phyloP scores from a whole-genome alignment of 2,797 vertebrate genomes.

The Lacerta agilis region DNA sequence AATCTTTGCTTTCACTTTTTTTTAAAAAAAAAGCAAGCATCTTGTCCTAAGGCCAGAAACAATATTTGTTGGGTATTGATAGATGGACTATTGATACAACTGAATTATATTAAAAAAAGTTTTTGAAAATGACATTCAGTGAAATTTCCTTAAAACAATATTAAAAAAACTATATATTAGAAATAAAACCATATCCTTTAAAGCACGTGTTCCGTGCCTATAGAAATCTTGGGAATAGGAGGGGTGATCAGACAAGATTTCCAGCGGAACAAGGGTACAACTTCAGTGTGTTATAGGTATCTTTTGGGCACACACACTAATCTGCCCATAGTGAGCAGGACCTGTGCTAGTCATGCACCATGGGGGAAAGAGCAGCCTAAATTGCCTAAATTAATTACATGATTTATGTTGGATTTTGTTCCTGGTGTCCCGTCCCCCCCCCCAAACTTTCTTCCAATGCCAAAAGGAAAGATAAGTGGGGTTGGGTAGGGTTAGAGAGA shows the following conservation, averaged over 20 bases:
- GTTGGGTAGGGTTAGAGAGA: too few species aligned
- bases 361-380: not conserved
- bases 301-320: not conserved
- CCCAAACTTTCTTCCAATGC: not conserved
- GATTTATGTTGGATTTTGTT: not conserved
- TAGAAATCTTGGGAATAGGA: not conserved
- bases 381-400: not conserved
- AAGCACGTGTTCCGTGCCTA: too few species aligned
- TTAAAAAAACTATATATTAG: too few species aligned
- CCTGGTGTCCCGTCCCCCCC: too few species aligned
- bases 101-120: too few species aligned
- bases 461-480: not conserved
- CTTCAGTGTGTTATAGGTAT: not conserved
- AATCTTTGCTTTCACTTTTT: not conserved
- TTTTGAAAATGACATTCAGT: too few species aligned
- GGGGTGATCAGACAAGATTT: not conserved
- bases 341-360: too few species aligned
- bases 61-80: too few species aligned
- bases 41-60: too few species aligned
- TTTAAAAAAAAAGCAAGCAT: not conserved
- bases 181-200: not conserved
- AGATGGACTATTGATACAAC: too few species aligned
- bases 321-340: too few species aligned
- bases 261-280: not conserved
- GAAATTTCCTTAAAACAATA: too few species aligned